These are phyloP conservation scores for Platycnemis pennipes DNA, from an alignment of 2,888 invertebrate genomes.

Conservation along the genomic window DNA sequence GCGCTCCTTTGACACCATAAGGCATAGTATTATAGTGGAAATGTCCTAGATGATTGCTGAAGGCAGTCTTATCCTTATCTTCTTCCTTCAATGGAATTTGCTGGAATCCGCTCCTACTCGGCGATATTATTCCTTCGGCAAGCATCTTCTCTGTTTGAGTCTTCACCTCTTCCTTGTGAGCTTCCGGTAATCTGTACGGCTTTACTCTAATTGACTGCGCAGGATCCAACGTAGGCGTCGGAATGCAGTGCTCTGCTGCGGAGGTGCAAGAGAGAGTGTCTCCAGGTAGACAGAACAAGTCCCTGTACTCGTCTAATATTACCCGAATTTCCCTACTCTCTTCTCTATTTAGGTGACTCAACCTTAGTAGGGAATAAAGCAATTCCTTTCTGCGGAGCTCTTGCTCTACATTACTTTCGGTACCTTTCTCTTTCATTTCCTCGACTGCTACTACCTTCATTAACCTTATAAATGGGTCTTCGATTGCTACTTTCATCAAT, in stretches of 20 bases:
- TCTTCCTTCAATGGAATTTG: slow-evolving; percentile 73
- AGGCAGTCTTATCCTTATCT: slow-evolving; percentile 73
- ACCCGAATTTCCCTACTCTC: not conserved
- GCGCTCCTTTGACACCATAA: slow-evolving; percentile 75
- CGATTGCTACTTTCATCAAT: too few relatives aligned
- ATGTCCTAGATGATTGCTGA: slow-evolving; percentile 73
- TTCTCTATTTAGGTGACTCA: not conserved
- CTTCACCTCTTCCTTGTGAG: not conserved
- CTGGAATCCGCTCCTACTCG: slow-evolving; percentile 72
- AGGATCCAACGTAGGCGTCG: not conserved
- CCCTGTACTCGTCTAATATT: not conserved
- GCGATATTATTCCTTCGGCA: slow-evolving; percentile 1
- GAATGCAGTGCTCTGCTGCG: not conserved
- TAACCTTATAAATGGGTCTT: too few relatives aligned
- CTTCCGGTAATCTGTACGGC: not conserved
- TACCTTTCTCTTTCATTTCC: too few relatives aligned
- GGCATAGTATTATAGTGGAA: slow-evolving; percentile 73
- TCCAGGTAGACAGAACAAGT: not conserved
- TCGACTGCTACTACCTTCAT: too few relatives aligned
- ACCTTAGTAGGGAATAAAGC: too few relatives aligned
- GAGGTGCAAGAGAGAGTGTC: not conserved
- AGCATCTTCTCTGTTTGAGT: not conserved
- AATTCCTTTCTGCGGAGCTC: too few relatives aligned
- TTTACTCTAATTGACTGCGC: not conserved
- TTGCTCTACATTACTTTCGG: too few relatives aligned